Evolutionary conservation across 2,888 invertebrate genomes (phyloP).

Genomic region (Sepiola atlantica): DNA sequence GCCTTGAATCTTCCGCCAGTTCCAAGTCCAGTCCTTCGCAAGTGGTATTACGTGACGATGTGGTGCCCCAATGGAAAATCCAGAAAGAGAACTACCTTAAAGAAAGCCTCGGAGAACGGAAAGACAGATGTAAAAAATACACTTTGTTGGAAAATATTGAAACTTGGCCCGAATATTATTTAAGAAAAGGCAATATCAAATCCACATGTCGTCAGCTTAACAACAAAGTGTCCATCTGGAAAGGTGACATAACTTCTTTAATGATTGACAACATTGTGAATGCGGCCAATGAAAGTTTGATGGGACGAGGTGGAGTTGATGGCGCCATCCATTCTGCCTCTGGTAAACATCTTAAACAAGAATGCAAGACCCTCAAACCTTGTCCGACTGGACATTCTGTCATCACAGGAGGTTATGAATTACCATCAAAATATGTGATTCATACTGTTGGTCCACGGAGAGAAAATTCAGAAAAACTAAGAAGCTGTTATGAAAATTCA

Average conservation of each 20-base stretch:
- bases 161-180: constrained; percentile 66
- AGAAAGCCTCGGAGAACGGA: constrained; percentile 69
- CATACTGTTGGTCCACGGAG: constrained; percentile 92
- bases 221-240: constrained; percentile 73
- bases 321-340: constrained; percentile 91
- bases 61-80: constrained; percentile 2
- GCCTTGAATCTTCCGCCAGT: background rate
- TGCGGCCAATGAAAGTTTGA: constrained; percentile 86
- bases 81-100: constrained; percentile 60
- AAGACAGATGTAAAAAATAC: constrained; percentile 67
- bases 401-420: constrained; percentile 81
- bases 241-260: constrained; percentile 87
- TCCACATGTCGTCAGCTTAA: constrained; percentile 60
- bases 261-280: constrained; percentile 92
- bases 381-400: constrained; percentile 89
- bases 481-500: constrained; percentile 83
- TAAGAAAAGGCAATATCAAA: constrained; percentile 49
- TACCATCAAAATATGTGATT: constrained; percentile 86
- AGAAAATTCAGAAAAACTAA: constrained; percentile 80
- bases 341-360: constrained; percentile 80
- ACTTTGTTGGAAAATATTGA: constrained; percentile 61
- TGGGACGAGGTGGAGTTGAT: constrained; percentile 92
- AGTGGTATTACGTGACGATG: background rate
- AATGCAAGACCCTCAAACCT: constrained; percentile 83
- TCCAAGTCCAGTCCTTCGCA: background rate